Conservation (phyloP, 2,113 vertebrate genomes). For the Serinus canaria region DNA sequence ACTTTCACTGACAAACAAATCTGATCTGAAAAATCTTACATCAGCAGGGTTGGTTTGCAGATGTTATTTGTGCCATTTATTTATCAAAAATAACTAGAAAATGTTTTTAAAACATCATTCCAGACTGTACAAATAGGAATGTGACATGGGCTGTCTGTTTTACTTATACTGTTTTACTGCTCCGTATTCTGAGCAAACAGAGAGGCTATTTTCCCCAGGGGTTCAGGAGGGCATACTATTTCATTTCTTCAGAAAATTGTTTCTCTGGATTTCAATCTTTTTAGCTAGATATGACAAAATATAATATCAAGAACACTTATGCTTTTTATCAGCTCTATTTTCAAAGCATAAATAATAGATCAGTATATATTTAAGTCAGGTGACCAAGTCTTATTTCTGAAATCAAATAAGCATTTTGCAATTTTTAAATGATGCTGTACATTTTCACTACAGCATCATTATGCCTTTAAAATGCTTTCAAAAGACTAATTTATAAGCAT, state of each 20-base stretch:
- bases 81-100: conserved; percentile 78
- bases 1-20: conserved; percentile 63
- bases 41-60: conserved; percentile 64
- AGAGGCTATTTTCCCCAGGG: conserved; percentile 91
- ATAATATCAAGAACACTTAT: conserved; percentile 99
- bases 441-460: conserved; percentile 48
- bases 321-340: conserved; percentile 98
- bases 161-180: conserved; percentile 88
- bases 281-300: conserved; percentile 97
- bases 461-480: conserved; percentile 59
- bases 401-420: conserved; percentile 62
- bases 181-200: conserved; percentile 91
- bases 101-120: conserved; percentile 75
- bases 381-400: conserved; percentile 66
- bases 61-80: conserved; percentile 73
- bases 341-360: conserved; percentile 99
- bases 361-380: conserved; percentile 93
- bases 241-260: conserved; percentile 99
- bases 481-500: conserved; percentile 51
- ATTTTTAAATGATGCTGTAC: conserved; percentile 56
- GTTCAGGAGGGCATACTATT: conserved; percentile 95
- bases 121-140: conserved; percentile 72
- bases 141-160: conserved; percentile 92
- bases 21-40: conserved; percentile 65
- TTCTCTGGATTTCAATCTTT: conserved; percentile 99